Evolutionary conservation across 2,113 vertebrate genomes (phyloP).

Genomic region (Gorsachius goisagi): DNA sequence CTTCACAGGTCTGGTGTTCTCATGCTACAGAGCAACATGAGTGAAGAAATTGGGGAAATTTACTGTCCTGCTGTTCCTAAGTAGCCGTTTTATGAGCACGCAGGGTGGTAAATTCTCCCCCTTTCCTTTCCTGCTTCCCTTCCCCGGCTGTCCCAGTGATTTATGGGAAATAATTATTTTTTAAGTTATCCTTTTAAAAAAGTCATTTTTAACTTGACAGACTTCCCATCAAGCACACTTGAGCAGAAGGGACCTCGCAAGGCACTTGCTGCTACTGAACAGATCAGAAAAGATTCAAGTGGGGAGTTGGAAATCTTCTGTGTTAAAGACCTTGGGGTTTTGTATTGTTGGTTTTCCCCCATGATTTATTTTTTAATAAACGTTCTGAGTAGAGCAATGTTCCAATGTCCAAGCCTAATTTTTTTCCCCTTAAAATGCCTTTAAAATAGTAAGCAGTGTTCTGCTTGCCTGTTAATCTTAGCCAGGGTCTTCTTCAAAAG

Average conservation of each 20-base stretch:
- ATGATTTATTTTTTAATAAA: conserved; percentile 22
- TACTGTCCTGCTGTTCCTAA: background rate
- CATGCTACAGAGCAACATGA: accelerated
- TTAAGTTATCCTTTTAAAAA: background rate
- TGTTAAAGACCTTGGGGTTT: background rate
- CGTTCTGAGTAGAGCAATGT: background rate
- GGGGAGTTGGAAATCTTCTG: background rate
- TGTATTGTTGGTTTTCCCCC: background rate
- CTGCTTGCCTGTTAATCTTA: background rate
- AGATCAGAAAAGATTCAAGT: background rate
- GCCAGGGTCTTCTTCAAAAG: background rate
- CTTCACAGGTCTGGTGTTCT: background rate
- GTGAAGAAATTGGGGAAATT: background rate
- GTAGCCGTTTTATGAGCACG: background rate
- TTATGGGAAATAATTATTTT: conserved; percentile 42
- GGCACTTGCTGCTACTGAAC: background rate
- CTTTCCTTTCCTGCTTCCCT: background rate
- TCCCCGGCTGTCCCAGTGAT: background rate
- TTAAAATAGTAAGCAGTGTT: background rate
- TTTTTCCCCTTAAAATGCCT: background rate
- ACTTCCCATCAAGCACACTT: background rate
- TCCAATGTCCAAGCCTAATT: background rate
- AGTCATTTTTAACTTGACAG: background rate
- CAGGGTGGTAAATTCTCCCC: background rate
- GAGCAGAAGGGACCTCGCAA: background rate